Base-by-base conservation (phyloP, 2,113 vertebrate genomes). In the Hippopotamus amphibius region DNA sequence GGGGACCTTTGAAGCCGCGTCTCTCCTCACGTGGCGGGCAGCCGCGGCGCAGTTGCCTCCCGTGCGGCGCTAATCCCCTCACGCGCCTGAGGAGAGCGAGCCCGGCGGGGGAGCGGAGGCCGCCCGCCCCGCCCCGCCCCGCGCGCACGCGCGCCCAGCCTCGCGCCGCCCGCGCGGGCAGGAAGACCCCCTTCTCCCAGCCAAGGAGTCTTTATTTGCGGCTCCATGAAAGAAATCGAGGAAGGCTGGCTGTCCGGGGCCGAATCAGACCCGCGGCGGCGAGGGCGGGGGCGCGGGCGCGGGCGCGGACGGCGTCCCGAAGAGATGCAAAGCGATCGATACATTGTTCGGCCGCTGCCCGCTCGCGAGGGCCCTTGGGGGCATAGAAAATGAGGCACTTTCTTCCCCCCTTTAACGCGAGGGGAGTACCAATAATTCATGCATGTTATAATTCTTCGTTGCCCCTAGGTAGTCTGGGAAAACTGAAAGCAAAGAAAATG, bases 41-140 rank as follows among this genome's bases (percentile, higher is more conserved):
- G 98, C 98, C 98, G 92, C 98, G 97, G 98, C 98, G 98, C 98
- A 98, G 97, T 99, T 96, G 98, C 98, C 98, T 99, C 99, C 99
- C 98, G 98, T 99, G 99, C 98, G 83, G 98, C 98, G 95, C 97
- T 99, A 99, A 99, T 99, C 99, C 99, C 97, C 98, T 99, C 98
- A 99, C 96, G 98, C 97, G 98, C 98, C 98, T 97, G 98, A 96
- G 24, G 82, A 48, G 2, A 7, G 82, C n/a, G 43, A 6, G 69
- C 69, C 53, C 1, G 13, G 71, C 48, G 6, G 82, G 59, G 53
- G 63, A 66, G 33, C 37, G 53, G 76, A n/a, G 50, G 76, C 48
- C 10, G 30, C 28, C 5, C 10, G 4, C 13, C 59, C 59, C 4
- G 61, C 26, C 61, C 61, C 11, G 3, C 2, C 28, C 77, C 10